A percentile compares a stretch with the other conserved stretches of the same genome.
These are phyloP conservation scores for Holcopasites calliopsidis DNA, from an alignment of 1,140 invertebrate species.

Conservation along the genomic window DNA sequence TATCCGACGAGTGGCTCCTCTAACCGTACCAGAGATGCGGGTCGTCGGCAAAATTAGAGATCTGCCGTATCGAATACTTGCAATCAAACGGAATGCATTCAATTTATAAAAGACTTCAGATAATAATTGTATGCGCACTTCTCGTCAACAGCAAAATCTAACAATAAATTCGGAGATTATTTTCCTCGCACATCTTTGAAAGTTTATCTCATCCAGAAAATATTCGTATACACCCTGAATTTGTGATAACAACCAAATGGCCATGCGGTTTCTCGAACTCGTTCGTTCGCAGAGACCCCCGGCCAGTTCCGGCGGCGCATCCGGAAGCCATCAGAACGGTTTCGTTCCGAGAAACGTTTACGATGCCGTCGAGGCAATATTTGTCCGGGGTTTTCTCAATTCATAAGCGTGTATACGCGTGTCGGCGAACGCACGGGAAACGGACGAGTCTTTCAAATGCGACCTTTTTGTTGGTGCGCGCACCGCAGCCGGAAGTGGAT, in stretches of 20 bases:
- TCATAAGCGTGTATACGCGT: neutral
- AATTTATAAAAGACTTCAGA: no score
- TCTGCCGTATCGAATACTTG: slow-evolving; percentile 12
- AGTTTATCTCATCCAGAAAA: neutral
- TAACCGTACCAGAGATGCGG: neutral
- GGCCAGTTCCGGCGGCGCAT: neutral
- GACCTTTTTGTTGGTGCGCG: slow-evolving; percentile 35
- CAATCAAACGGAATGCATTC: neutral
- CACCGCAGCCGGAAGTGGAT: slow-evolving; percentile 55
- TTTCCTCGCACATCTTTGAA: neutral
- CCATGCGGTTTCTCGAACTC: neutral
- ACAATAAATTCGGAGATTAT: slow-evolving; percentile 1
- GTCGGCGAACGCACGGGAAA: neutral
- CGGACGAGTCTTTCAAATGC: slow-evolving; percentile 44
- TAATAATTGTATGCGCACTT: neutral
- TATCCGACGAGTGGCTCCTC: slow-evolving; percentile 41
- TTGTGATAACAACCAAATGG: neutral
- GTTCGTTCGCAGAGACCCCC: neutral
- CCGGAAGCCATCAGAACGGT: neutral
- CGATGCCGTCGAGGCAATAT: slow-evolving; percentile 12
- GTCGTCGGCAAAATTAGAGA: slow-evolving; percentile 36
- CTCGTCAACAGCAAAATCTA: neutral
- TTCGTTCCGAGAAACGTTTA: neutral
- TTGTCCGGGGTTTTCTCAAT: neutral
- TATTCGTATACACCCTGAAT: neutral